Conservation (phyloP, 2,113 vertebrate species). For the Genyomyrus donnyi region DNA sequence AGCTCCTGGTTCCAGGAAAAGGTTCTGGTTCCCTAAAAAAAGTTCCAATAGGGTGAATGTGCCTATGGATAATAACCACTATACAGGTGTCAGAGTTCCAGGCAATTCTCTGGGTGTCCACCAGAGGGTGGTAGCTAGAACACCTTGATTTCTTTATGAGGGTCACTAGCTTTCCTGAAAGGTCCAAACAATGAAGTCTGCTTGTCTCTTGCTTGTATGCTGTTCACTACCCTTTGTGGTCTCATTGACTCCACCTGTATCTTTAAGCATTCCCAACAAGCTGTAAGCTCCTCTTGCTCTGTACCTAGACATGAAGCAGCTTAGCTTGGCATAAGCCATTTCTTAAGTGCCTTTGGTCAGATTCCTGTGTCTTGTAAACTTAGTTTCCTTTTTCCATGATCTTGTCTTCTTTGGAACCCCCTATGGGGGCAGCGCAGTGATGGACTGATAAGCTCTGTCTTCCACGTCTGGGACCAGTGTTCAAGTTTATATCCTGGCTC, state of each 20-base stretch:
- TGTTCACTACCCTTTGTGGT: neutral
- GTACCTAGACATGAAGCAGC: neutral
- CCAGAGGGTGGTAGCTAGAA: neutral
- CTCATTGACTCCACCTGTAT: neutral
- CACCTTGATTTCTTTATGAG: neutral
- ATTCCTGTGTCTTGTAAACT: neutral
- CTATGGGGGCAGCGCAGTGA: neutral
- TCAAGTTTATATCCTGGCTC: neutral
- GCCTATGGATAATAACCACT: neutral
- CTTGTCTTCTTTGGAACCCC: neutral
- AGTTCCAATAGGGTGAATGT: neutral
- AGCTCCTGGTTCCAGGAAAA: neutral
- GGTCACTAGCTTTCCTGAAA: neutral
- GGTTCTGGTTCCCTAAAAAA: neutral
- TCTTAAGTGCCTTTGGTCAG: neutral
- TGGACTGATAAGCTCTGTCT: neutral
- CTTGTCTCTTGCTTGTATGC: neutral
- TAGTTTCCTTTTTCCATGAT: neutral
- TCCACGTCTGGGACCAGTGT: neutral
- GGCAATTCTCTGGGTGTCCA: neutral
- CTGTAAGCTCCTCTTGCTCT: neutral
- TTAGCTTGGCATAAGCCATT: neutral
- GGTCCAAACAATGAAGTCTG: neutral
- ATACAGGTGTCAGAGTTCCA: neutral
- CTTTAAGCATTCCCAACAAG: neutral